Evolutionary conservation across 2,113 vertebrate genomes (phyloP).

Genomic region (Gadus chalcogrammus): DNA sequence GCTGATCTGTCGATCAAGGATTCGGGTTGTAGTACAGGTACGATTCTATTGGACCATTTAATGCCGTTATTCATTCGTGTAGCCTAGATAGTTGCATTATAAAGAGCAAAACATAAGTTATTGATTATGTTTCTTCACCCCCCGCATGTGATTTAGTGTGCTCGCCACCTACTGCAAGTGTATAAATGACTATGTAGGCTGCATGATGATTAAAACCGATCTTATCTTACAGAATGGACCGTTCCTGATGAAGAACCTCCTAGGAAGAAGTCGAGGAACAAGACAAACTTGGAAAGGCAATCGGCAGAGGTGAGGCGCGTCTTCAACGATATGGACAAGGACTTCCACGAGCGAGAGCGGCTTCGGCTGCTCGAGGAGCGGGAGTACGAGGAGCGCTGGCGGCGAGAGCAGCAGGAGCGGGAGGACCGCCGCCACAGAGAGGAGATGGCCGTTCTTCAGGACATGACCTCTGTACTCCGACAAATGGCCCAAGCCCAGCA

Average conservation of each 20-base stretch:
- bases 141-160: too few relatives aligned
- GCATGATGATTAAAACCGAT: not conserved
- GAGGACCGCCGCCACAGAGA: not conserved
- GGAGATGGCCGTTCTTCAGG: conserved; percentile 6
- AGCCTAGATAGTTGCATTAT: too few relatives aligned
- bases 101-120: too few relatives aligned
- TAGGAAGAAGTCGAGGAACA: not conserved
- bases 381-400: not conserved
- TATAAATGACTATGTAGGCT: not conserved
- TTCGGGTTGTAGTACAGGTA: not conserved
- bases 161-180: too few relatives aligned
- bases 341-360: not conserved
- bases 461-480: conserved; percentile 1
- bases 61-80: too few relatives aligned
- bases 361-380: not conserved
- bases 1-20: not conserved
- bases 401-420: not conserved
- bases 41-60: too few relatives aligned
- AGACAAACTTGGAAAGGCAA: not conserved
- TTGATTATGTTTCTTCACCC: too few relatives aligned
- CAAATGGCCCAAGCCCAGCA: not conserved
- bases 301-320: not conserved
- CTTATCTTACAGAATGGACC: not conserved
- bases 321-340: conserved; percentile 5
- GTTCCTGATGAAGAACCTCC: not conserved